Evolutionary conservation across 2,888 invertebrate species (phyloP), one percentile per base, ranked within the genome.

Genomic region (Conistra vaccinii): DNA sequence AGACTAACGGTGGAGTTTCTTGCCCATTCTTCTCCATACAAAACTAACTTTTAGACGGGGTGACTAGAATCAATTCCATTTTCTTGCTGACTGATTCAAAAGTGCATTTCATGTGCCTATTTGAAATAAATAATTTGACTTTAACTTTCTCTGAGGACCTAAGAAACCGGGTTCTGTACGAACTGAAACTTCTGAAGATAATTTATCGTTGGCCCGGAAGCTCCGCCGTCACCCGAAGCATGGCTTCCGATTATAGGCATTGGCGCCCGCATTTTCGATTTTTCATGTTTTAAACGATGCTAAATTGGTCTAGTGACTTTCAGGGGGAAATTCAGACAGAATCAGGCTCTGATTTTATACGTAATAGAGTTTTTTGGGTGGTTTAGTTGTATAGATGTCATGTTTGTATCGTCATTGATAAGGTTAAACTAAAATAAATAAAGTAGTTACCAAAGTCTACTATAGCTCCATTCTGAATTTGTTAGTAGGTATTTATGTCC

Each of bases 211-310:
- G n/a, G 20, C 2, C 69, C 81, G 83, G 85, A 76, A 76, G 60
- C 81, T 45, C 58, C 45, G 71, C 78, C 58, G 76, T 83, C 85
- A 81, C 78, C 71, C 76, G 73, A 63, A 85, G 86, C 76, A 73
- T 66, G 74, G 78, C 66, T 84, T 85, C 84, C 81, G 86, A 79
- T 84, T 81, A 81, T 78, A 76, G 74, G 85, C 71, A 63, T 71
- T 75, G 66, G 65, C 76, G 72, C 84, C 72, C 76, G 76, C 81
- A 85, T 85, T 81, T 85, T 83, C 66, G 73, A 83, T 85, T 85
- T 85, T 85, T 85, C 81, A 78, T 78, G 76, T 83, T 85, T 85
- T 81, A 85, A 85, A 73, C 81, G 84, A 73, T 76, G 85, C 69
- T 73, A 76, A 85, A 85, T 81, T 80, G 72, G 62, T 80, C 76